Evolutionary conservation across 2,888 invertebrate species (phyloP).

Genomic region (Gibbula magus): DNA sequence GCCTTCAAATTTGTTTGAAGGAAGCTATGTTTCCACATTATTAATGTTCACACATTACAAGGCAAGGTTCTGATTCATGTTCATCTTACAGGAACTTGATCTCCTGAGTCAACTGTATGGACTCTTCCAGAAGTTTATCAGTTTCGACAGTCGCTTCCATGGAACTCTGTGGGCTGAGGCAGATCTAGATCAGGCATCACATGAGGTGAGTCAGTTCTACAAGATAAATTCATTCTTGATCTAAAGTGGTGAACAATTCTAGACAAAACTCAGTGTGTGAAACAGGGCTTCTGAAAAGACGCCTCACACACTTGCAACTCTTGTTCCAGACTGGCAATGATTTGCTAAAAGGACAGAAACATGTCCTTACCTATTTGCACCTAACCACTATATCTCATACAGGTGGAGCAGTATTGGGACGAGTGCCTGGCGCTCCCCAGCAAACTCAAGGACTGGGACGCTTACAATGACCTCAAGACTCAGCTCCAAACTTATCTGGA

Average conservation of each 20-base stretch:
- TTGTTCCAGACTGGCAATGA: too few relatives aligned
- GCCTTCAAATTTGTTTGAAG: too few relatives aligned
- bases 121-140: conserved; percentile 74
- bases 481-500: conserved; percentile 72
- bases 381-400: neutral
- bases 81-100: conserved; percentile 66
- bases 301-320: too few relatives aligned
- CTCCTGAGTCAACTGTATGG: conserved; percentile 74
- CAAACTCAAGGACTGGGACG: conserved; percentile 75
- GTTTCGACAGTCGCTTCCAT: conserved; percentile 72
- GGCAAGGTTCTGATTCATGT: neutral
- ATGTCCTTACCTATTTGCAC: neutral
- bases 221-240: too few relatives aligned
- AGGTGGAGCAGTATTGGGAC: conserved; percentile 75
- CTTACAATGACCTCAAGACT: conserved; percentile 72
- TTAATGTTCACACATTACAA: neutral
- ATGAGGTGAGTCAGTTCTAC: conserved; percentile 63
- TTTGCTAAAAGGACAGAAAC: neutral
- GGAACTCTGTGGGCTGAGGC: conserved; percentile 75
- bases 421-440: conserved; percentile 75
- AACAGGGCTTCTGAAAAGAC: neutral
- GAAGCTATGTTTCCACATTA: too few relatives aligned
- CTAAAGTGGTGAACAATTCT: too few relatives aligned
- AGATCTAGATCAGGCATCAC: conserved; percentile 70
- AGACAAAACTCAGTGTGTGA: too few relatives aligned